Conservation (phyloP, 2,797 vertebrate genomes). For the Dermochelys coriacea region DNA sequence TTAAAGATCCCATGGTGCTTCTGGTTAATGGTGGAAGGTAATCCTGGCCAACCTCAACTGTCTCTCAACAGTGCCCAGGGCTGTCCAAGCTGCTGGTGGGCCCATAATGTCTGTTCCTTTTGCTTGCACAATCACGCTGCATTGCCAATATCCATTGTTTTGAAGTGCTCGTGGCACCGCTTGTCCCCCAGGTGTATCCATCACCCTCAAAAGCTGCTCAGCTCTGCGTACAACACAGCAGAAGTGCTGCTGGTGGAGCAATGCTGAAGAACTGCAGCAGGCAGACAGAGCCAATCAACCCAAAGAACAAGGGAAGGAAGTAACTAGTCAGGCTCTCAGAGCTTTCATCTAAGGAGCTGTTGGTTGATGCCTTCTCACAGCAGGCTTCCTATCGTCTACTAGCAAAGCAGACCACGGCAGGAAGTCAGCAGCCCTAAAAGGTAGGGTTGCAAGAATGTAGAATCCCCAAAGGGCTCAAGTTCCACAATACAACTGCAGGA, state of each 20-base stretch:
- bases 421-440: slow-evolving; percentile 29
- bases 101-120: not conserved
- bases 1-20: slow-evolving; percentile 35
- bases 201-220: not conserved
- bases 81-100: slow-evolving; percentile 38
- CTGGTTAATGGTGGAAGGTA: slow-evolving; percentile 39
- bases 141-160: slow-evolving; percentile 18
- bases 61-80: slow-evolving; percentile 30
- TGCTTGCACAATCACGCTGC: not conserved
- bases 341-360: accelerated
- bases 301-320: not conserved
- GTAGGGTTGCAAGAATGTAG: slow-evolving; percentile 33
- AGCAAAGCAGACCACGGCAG: not conserved
- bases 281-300: not conserved
- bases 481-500: not conserved
- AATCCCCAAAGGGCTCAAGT: not conserved
- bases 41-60: not conserved
- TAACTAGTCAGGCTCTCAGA: not conserved
- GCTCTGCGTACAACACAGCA: not conserved
- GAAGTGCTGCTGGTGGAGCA: not conserved
- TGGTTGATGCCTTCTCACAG: slow-evolving; percentile 32
- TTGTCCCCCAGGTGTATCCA: not conserved
- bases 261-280: accelerated
- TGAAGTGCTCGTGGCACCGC: not conserved
- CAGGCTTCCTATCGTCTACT: not conserved